Percentiles rank a stretch among this genome's conserved stretches.
These are phyloP conservation scores for Fregata magnificens DNA, from an alignment of 2,113 vertebrate genomes.

Conservation along the genomic window DNA sequence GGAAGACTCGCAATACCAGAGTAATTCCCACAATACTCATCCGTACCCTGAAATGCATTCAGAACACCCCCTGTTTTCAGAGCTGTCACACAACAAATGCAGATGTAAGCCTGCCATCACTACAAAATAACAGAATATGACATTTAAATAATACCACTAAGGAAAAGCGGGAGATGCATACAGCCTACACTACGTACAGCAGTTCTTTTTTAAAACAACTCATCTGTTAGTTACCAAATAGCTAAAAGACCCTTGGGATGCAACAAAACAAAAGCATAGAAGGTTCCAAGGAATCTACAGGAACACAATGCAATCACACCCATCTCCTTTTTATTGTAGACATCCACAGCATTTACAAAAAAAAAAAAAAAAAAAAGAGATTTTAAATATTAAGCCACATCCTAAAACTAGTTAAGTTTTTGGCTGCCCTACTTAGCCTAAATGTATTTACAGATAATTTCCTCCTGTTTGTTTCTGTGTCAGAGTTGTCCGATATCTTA, in stretches of 20 bases:
- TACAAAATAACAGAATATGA: constrained; percentile 43
- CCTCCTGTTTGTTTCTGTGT: neutral
- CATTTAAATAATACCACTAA: constrained; percentile 43
- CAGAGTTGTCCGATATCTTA: neutral
- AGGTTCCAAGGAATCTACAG: neutral
- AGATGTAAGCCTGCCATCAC: constrained; percentile 25
- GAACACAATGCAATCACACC: neutral
- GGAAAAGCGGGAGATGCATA: constrained; percentile 24
- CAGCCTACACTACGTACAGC: neutral
- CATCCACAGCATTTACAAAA: neutral
- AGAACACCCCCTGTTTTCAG: constrained; percentile 33
- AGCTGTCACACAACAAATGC: constrained; percentile 45
- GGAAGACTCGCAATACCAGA: neutral
- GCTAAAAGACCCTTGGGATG: neutral
- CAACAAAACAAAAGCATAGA: neutral
- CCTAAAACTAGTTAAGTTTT: neutral
- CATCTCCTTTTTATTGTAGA: neutral
- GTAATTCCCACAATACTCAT: constrained; percentile 12
- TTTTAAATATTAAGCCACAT: neutral
- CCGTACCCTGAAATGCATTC: neutral
- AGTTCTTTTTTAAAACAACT: constrained; percentile 1
- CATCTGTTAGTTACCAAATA: constrained; percentile 26
- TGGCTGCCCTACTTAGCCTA: neutral
- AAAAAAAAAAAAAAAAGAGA: too few relatives aligned
- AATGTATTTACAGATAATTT: neutral